Conservation (phyloP, 2,888 invertebrate species). For the Rhimphoctona megacephalus region DNA sequence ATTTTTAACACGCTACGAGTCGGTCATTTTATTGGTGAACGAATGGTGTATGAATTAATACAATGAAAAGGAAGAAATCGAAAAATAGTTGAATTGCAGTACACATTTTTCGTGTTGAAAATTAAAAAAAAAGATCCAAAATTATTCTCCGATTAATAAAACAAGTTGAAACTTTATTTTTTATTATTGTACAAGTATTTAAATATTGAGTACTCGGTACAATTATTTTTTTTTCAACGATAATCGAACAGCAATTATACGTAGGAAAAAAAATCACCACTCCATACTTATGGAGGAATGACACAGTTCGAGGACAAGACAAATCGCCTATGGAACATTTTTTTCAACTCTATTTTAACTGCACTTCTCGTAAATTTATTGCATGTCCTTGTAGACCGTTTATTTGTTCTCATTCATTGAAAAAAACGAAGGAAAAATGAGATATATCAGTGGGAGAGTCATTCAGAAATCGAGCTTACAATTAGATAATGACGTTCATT, state of each 20-base stretch:
- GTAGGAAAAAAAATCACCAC: background rate
- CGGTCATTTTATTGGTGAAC: background rate
- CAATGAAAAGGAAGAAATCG: background rate
- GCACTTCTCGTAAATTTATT: constrained; percentile 9
- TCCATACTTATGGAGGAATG: constrained; percentile 11
- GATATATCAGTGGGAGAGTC: background rate
- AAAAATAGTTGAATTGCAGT: background rate
- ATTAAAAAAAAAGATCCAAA: background rate
- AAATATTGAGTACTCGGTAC: background rate
- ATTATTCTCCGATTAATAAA: background rate
- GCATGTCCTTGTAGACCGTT: constrained; percentile 41
- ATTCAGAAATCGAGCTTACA: constrained; percentile 25
- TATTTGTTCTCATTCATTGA: constrained; percentile 38
- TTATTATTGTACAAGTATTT: background rate
- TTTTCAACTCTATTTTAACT: constrained; percentile 1
- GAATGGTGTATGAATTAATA: background rate
- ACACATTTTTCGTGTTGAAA: background rate
- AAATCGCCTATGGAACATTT: constrained; percentile 51
- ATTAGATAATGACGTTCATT: background rate
- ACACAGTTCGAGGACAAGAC: constrained; percentile 38
- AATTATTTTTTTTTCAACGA: background rate
- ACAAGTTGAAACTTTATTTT: background rate
- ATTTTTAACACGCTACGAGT: constrained; percentile 5
- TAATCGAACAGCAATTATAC: background rate
- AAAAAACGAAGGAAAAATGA: background rate